Percentiles rank a stretch among this genome's conserved stretches.
phyloP scores from a whole-genome alignment of 2,888 invertebrate species.

The Chalcosyrphus nemorum region DNA sequence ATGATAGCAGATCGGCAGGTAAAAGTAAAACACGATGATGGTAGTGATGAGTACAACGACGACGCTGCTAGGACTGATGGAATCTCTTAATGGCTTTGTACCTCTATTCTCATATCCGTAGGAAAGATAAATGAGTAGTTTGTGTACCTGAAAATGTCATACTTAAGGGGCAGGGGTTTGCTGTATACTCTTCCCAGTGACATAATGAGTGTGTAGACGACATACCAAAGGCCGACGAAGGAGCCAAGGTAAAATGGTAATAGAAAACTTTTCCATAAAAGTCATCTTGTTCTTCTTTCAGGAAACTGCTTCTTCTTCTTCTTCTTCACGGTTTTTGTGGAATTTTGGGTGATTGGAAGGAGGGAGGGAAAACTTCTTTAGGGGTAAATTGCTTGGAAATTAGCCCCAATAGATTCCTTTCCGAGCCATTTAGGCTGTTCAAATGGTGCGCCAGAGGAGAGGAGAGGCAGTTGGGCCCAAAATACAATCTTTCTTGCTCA shows the following conservation, averaged over 20 bases:
- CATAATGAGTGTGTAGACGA: slow-evolving; percentile 42
- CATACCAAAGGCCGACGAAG: background rate
- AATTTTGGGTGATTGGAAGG: slow-evolving; percentile 38
- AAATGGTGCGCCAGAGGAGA: slow-evolving; percentile 24
- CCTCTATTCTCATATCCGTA: slow-evolving; percentile 42
- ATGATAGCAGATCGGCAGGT: slow-evolving; percentile 34
- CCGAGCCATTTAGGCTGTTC: slow-evolving; percentile 64
- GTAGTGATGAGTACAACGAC: slow-evolving; percentile 18
- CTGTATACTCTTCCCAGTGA: no score
- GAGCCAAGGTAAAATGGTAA: slow-evolving; percentile 57
- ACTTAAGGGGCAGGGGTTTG: slow-evolving; percentile 12
- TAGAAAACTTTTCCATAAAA: slow-evolving; percentile 62
- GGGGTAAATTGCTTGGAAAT: slow-evolving; percentile 69
- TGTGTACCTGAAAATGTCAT: slow-evolving; percentile 44
- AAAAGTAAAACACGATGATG: slow-evolving; percentile 43
- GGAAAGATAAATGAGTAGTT: slow-evolving; percentile 47
- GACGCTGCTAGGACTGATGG: slow-evolving; percentile 32
- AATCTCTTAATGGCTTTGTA: slow-evolving; percentile 51
- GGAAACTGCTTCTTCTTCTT: slow-evolving; percentile 31
- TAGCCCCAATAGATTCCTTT: slow-evolving; percentile 68
- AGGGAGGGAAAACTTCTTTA: slow-evolving; percentile 54
- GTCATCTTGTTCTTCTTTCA: slow-evolving; percentile 38
- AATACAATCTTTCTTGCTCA: slow-evolving; percentile 26
- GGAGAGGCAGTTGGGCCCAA: background rate
- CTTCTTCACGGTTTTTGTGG: slow-evolving; percentile 15